Base-by-base conservation (phyloP, 2,113 vertebrate genomes). In the Tamias sibiricus region DNA sequence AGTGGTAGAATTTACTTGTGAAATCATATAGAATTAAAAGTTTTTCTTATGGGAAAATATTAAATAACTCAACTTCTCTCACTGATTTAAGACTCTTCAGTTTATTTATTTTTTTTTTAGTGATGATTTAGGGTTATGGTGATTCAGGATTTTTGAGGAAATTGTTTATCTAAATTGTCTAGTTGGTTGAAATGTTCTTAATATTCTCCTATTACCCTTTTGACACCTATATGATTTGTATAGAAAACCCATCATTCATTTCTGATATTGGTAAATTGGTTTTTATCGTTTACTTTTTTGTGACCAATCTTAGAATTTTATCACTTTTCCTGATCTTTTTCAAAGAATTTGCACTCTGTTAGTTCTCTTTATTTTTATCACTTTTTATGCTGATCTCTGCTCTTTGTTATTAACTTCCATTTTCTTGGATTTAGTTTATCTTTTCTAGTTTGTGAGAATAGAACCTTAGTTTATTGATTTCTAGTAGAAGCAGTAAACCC, bases 281-380 rank as follows among this genome's bases (percentile, higher is more conserved):
- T 57, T 81, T 90, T 57, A 80, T 44, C 37, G 82, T 87, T 83
- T 66, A 28, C 66, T 90, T 90, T 79, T 57, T 59, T 94, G 20
- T 75, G 59, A 49, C 66, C 22, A 37, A 24, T 26, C 3, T 68
- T 47, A 76, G 74, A 75, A 77, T 87, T 57, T 54, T 11, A 59
- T 85, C 44, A 42, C 4, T 44, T 90, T 37, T 85, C 0, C 24
- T 89, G n/a, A 86, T 77, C 37, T 87, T 86, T 90, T 87, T 57
- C 24, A 91, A 90, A 97, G 30, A 77, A n/a, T 2, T 69, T 88
- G 37, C 8, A 35, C 17, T 54, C 54, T 62, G 8, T 44, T 68
- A 32, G 26, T 69, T 91, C 71, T 90, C 6, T 87, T 35, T 74
- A n/a, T 69, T 76, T 82, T 80, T 76, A 54, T 19, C 24, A 37